Percentiles rank a stretch among this genome's conserved stretches.
phyloP scores from a whole-genome alignment of 2,113 vertebrate species.

The Limanda limanda region DNA sequence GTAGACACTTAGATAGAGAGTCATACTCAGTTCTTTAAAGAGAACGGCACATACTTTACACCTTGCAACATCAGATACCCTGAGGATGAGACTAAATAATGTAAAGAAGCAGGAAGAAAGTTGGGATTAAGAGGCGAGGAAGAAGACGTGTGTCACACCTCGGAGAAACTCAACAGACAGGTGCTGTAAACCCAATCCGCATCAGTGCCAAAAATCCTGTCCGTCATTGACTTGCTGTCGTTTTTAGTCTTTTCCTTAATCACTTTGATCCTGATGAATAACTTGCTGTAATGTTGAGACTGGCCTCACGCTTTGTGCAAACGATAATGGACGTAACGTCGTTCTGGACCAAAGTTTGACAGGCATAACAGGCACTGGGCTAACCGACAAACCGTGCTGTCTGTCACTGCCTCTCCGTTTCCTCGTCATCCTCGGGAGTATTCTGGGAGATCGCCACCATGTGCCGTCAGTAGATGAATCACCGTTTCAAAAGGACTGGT shows the following conservation, averaged over 20 bases:
- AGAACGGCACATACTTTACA: constrained; percentile 1
- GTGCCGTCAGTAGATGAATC: constrained; percentile 27
- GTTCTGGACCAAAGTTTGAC: not conserved
- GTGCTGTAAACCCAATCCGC: constrained; percentile 25
- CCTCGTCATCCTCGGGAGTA: constrained; percentile 14
- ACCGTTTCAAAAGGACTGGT: constrained; percentile 29
- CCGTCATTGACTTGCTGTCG: constrained; percentile 31
- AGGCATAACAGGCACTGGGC: not conserved
- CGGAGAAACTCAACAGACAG: constrained; percentile 12
- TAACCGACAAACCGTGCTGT: constrained; percentile 8
- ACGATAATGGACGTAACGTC: not conserved
- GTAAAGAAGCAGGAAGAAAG: not conserved
- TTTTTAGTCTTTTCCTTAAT: constrained; percentile 15
- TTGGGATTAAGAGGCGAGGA: not conserved
- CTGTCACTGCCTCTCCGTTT: constrained; percentile 16
- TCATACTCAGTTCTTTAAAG: constrained; percentile 1
- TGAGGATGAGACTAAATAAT: constrained; percentile 21
- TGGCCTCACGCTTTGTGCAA: constrained; percentile 4
- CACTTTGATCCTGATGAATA: constrained; percentile 26
- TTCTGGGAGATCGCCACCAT: constrained; percentile 18
- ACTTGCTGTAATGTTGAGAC: constrained; percentile 2
- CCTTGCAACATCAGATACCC: constrained; percentile 16
- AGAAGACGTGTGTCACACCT: not conserved
- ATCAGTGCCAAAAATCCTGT: not conserved
- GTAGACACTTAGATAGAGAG: constrained; percentile 9